These are phyloP conservation scores for Pluvianellus socialis DNA, from an alignment of 2,113 vertebrate genomes.

Conservation along the genomic window DNA sequence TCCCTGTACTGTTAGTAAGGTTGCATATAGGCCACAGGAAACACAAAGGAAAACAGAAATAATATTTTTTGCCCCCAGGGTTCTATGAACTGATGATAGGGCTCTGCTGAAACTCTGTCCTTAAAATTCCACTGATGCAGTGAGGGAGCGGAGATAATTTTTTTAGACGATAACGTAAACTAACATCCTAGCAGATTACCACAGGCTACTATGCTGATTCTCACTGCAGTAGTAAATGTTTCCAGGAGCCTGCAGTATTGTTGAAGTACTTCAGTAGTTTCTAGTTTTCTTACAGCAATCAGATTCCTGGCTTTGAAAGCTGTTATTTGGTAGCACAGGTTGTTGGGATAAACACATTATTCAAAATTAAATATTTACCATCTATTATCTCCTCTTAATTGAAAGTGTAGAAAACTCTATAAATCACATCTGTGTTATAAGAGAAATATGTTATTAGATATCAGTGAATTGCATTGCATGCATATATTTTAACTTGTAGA, in stretches of 20 bases:
- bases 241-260: background rate
- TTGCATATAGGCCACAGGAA: conserved; percentile 9
- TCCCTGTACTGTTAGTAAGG: conserved; percentile 1
- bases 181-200: background rate
- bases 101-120: background rate
- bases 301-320: background rate
- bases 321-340: conserved; percentile 3
- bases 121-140: background rate
- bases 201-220: background rate
- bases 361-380: conserved; percentile 41
- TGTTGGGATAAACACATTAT: background rate
- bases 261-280: background rate
- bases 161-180: background rate
- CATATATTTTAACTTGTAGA: background rate
- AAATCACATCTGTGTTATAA: conserved; percentile 30
- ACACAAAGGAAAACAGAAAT: background rate
- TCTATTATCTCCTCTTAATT: conserved; percentile 27
- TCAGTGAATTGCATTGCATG: background rate
- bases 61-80: background rate
- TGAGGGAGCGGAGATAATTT: background rate
- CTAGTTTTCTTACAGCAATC: background rate
- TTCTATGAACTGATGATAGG: background rate
- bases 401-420: background rate
- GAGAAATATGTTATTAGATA: background rate
- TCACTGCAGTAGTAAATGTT: background rate